Evolutionary conservation across 2,888 invertebrate genomes (phyloP), one percentile per base, ranked within the genome.

Genomic region (Trachelus iudaicus): DNA sequence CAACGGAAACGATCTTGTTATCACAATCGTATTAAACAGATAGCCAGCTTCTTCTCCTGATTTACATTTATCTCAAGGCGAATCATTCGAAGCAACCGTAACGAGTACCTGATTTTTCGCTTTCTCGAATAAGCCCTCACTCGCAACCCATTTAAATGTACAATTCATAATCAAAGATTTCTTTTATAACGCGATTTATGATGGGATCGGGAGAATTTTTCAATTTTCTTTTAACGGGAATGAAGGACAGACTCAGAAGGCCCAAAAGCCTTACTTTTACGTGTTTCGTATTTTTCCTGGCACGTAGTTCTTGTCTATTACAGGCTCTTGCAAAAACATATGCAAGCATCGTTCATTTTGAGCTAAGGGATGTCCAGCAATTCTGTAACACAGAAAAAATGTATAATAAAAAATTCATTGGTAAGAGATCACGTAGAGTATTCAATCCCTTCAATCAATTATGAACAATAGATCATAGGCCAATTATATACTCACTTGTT

Each of bases 311-410:
- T 98, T 98, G 93, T 99, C 99, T 92, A 99, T 99, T 89, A 96
- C 95, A 75, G 96, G 96, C 89, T 99, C 99, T 92, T 99, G 99
- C 83, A 99, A 95, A 94, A 99, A 99, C 97, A 99, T 99, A 92
- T 99, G 99, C 89, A 99, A 95, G 93, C 99, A 99, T 90, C 98
- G 95, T 93, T 99, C 99, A 92, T 99, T 99, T 93, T 99, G 99
- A 80, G 99, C 99, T 90, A 99, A 93, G 4, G 99, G 99, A 93
- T 99, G 99, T 79, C 99, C 99, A 76, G 99, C 99, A 91, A 99
- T 98, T 94, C 96, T 96, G 92, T 79, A 93, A 92, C 81, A n/a
- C 71, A 71, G 31, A 33, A 15, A 30, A 30, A 56, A 23, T 40
- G 40, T 40, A 40, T 40, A 15, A 15, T 6, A 56, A 56, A 6